Conservation (phyloP, 2,797 vertebrate genomes). For the Sebastes dallii region DNA sequence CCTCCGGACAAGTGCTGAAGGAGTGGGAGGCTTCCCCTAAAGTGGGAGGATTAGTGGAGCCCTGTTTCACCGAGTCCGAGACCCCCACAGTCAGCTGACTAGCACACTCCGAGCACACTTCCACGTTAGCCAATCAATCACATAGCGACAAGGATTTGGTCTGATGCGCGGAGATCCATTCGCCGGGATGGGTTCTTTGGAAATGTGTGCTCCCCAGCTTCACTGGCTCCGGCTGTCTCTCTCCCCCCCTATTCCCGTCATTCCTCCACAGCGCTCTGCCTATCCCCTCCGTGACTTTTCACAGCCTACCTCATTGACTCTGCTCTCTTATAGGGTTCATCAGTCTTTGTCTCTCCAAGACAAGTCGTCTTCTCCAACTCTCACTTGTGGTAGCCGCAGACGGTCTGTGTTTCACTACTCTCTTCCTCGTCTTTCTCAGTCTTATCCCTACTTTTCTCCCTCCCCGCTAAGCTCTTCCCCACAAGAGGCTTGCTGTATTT, state of each 20-base stretch:
- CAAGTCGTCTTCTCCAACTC: constrained; percentile 53
- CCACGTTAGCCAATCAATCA: constrained; percentile 71
- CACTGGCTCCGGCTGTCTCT: constrained; percentile 16
- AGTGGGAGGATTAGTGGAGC: constrained; percentile 48
- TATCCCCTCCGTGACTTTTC: constrained; percentile 57
- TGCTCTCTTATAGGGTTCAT: constrained; percentile 36
- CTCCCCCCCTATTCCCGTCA: not conserved
- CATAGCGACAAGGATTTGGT: constrained; percentile 31
- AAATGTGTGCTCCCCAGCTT: constrained; percentile 48
- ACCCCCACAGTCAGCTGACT: constrained; percentile 39
- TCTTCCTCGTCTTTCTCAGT: constrained; percentile 35
- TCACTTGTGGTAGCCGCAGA: constrained; percentile 41
- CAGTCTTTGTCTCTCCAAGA: constrained; percentile 35
- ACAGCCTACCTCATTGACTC: constrained; percentile 49
- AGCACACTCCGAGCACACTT: constrained; percentile 40
- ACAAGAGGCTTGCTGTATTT: constrained; percentile 20
- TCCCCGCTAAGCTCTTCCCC: constrained; percentile 23
- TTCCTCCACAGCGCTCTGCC: constrained; percentile 25
- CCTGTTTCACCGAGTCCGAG: not conserved
- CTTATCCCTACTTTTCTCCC: constrained; percentile 23
- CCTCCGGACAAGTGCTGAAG: constrained; percentile 48
- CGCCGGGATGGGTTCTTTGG: constrained; percentile 42
- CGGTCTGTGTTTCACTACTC: constrained; percentile 10
- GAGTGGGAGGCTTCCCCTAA: constrained; percentile 41
- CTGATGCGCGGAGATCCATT: constrained; percentile 55